A percentile compares a stretch with the other conserved stretches of the same genome.
These are phyloP conservation scores for Urosaurus nigricauda DNA, from an alignment of 2,797 vertebrate genomes.

Conservation along the genomic window DNA sequence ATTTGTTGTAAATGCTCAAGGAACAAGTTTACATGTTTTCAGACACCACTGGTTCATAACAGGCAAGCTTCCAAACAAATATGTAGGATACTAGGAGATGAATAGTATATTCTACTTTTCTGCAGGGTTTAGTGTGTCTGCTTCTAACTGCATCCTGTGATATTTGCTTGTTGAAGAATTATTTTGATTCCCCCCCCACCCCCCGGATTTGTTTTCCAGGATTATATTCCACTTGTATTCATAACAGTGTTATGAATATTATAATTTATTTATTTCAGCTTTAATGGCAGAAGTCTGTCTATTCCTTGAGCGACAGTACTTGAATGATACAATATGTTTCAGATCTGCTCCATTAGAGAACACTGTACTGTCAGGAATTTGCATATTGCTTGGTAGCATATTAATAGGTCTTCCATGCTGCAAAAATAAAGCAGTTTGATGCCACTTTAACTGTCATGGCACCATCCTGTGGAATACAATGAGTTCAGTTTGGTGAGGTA, in stretches of 20 bases:
- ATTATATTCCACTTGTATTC: constrained; percentile 11
- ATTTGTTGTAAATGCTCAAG: not conserved
- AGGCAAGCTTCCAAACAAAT: not conserved
- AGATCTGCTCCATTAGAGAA: not conserved
- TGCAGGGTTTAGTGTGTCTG: not conserved
- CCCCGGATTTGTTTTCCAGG: not conserved
- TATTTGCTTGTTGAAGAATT: not conserved
- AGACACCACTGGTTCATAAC: not conserved
- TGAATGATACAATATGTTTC: not conserved
- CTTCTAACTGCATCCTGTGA: not conserved
- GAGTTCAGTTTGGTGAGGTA: too few species aligned
- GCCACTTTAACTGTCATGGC: too few species aligned
- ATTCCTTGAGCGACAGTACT: not conserved
- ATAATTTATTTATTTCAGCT: not conserved
- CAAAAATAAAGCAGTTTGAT: too few species aligned
- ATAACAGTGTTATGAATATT: not conserved
- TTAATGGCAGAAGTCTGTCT: not conserved
- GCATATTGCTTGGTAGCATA: not conserved
- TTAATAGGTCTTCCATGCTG: not conserved
- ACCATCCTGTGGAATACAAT: too few species aligned
- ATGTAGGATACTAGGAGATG: not conserved
- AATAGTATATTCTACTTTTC: not conserved
- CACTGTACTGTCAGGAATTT: not conserved
- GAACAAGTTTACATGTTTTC: not conserved
- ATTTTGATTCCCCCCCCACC: too few species aligned